These are phyloP conservation scores for Alauda arvensis DNA, from an alignment of 2,797 vertebrate genomes.

Conservation along the genomic window DNA sequence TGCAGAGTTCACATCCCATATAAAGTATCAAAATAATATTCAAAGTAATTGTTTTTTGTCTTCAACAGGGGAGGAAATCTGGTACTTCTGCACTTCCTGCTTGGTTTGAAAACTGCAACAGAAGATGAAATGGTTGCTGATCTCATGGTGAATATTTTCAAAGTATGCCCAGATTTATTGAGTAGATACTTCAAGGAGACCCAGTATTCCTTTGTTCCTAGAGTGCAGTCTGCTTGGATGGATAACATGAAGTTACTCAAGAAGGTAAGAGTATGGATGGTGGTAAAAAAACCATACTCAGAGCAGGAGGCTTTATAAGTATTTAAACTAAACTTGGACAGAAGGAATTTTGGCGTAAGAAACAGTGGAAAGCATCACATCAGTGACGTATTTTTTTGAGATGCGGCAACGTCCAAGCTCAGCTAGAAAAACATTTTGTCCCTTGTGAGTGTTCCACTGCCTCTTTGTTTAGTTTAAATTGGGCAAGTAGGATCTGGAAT, in stretches of 20 bases:
- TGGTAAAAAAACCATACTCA: neutral
- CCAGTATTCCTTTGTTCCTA: constrained; percentile 84
- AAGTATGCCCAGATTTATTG: constrained; percentile 86
- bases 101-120: constrained; percentile 84
- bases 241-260: constrained; percentile 87
- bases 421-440: neutral
- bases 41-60: neutral
- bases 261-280: constrained; percentile 75
- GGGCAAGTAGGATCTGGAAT: neutral
- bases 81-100: constrained; percentile 88
- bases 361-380: neutral
- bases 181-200: constrained; percentile 90
- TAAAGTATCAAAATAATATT: neutral
- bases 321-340: neutral
- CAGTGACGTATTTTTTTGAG: neutral
- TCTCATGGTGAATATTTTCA: constrained; percentile 84
- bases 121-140: constrained; percentile 87
- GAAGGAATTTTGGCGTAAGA: neutral
- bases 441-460: neutral
- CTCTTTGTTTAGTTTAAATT: neutral
- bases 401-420: neutral
- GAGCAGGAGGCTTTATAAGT: neutral
- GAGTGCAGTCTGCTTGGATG: constrained; percentile 83
- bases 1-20: neutral
- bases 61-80: constrained; percentile 83